Conservation (phyloP, 2,888 invertebrate species). For the Timema cristinae region DNA sequence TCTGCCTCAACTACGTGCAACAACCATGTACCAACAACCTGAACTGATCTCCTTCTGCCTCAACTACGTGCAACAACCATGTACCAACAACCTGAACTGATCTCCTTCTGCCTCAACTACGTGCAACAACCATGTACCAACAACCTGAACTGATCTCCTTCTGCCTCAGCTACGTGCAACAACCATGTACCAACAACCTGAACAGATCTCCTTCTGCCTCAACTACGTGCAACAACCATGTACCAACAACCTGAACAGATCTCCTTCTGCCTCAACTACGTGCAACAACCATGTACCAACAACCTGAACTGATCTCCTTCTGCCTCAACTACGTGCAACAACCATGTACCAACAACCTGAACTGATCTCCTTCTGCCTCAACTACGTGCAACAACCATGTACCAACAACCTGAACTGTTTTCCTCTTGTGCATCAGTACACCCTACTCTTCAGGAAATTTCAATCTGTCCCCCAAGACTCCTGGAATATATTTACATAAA, state of each 20-base stretch:
- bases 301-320: conserved; percentile 45
- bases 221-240: too few relatives aligned
- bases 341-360: conserved; percentile 63
- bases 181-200: conserved; percentile 67
- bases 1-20: too few relatives aligned
- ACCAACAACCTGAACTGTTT: too few relatives aligned
- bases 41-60: conserved; percentile 53
- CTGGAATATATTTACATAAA: too few relatives aligned
- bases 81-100: conserved; percentile 53
- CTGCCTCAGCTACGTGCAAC: conserved; percentile 78
- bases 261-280: conserved; percentile 67
- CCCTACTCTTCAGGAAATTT: too few relatives aligned
- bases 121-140: too few relatives aligned
- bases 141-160: conserved; percentile 38
- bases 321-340: conserved; percentile 81
- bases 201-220: not conserved
- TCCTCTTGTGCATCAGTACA: too few relatives aligned
- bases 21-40: too few relatives aligned
- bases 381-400: too few relatives aligned
- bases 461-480: too few relatives aligned
- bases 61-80: conserved; percentile 81
- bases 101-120: too few relatives aligned
- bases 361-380: not conserved
- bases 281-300: conserved; percentile 81
- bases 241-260: too few relatives aligned